Percentiles rank a stretch among this genome's conserved stretches.
phyloP scores from a whole-genome alignment of 2,113 vertebrate species.

The Sclerurus mexicanus region DNA sequence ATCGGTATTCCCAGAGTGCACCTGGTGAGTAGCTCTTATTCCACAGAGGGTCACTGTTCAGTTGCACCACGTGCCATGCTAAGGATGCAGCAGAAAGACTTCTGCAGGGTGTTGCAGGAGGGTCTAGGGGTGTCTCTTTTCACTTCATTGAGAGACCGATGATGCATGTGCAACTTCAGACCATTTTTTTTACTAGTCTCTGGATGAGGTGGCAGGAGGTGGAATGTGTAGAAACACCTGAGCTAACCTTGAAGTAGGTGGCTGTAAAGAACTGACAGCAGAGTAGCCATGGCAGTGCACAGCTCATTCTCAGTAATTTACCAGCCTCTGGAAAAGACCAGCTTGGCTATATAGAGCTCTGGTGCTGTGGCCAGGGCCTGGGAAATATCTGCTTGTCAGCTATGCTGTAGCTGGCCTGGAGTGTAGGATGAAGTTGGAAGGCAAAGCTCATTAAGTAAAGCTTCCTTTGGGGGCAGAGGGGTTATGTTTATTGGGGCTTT shows the following conservation, averaged over 20 bases:
- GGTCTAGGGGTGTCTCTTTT: background rate
- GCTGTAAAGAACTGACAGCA: background rate
- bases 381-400: background rate
- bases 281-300: background rate
- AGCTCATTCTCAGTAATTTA: background rate
- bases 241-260: background rate
- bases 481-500: background rate
- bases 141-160: background rate
- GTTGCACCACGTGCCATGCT: accelerated
- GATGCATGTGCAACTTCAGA: background rate
- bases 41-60: background rate
- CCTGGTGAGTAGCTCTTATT: constrained; percentile 80
- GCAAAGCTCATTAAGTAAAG: background rate
- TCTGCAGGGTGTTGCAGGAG: background rate
- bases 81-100: background rate
- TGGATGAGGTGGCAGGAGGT: background rate
- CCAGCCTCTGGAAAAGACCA: background rate
- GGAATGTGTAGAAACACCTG: background rate
- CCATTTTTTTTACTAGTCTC: background rate
- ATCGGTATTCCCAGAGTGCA: constrained; percentile 94
- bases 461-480: background rate
- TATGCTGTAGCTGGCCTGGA: background rate
- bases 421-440: background rate
- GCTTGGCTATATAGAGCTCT: background rate
- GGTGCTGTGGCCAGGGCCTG: background rate